phyloP scores from a whole-genome alignment of 2,888 invertebrate genomes.

The Lathronympha strigana region DNA sequence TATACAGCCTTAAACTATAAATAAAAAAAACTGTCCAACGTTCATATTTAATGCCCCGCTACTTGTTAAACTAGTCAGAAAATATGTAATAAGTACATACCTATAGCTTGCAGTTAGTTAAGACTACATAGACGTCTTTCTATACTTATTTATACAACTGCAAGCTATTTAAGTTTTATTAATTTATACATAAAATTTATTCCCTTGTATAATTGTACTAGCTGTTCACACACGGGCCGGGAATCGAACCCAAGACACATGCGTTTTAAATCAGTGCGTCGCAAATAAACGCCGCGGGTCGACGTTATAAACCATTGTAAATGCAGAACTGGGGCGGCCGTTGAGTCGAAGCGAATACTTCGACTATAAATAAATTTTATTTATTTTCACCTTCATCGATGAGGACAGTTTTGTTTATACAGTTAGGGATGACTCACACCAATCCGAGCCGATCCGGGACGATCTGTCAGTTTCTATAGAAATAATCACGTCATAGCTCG shows the following conservation, averaged over 20 bases:
- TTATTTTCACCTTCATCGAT: too few relatives aligned
- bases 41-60: too few relatives aligned
- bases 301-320: conserved; percentile 74
- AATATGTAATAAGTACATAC: too few relatives aligned
- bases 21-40: too few relatives aligned
- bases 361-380: background rate
- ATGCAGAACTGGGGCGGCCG: conserved; percentile 53
- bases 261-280: conserved; percentile 76
- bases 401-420: too few relatives aligned
- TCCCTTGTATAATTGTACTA: conserved; percentile 18
- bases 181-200: conserved; percentile 3
- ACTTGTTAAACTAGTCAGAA: too few relatives aligned
- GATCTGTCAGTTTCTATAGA: too few relatives aligned
- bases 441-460: too few relatives aligned
- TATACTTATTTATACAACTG: background rate
- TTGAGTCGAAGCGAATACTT: conserved; percentile 51
- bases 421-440: too few relatives aligned
- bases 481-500: too few relatives aligned
- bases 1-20: too few relatives aligned
- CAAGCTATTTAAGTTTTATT: conserved; percentile 3
- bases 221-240: conserved; percentile 46
- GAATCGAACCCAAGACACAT: conserved; percentile 75
- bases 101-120: too few relatives aligned
- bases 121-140: background rate
- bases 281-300: conserved; percentile 68